These are phyloP conservation scores for Andrena minutula DNA, from an alignment of 2,888 invertebrate species.

Conservation along the genomic window DNA sequence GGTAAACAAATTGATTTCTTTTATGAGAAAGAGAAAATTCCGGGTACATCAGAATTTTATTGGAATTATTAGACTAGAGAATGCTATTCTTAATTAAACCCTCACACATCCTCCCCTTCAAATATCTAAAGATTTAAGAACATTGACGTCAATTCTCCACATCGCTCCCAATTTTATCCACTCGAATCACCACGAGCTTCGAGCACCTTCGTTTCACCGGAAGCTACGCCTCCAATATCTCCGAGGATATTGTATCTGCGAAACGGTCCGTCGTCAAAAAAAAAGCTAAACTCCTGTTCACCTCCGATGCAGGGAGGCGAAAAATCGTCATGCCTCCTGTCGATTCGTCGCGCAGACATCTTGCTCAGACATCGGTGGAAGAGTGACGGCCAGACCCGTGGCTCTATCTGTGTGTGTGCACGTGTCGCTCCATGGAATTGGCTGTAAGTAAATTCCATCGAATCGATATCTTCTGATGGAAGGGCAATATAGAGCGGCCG, in stretches of 20 bases:
- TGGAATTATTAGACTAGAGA: neutral
- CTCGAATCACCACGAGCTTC: too few species aligned
- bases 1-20: neutral
- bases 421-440: constrained; percentile 42
- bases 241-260: too few species aligned
- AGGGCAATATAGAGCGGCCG: constrained; percentile 22
- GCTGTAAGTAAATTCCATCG: constrained; percentile 44
- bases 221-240: too few species aligned
- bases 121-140: too few species aligned
- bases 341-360: neutral
- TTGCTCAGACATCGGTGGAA: neutral
- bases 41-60: neutral
- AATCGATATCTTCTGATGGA: constrained; percentile 39
- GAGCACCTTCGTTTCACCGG: too few species aligned
- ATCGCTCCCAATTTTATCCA: too few species aligned
- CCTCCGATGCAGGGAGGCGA: constrained; percentile 6
- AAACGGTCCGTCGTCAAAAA: too few species aligned
- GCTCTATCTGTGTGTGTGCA: constrained; percentile 29
- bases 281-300: neutral
- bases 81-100: neutral
- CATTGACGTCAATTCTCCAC: too few species aligned
- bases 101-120: too few species aligned
- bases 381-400: constrained; percentile 34
- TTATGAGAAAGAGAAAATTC: neutral
- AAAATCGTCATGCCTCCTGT: neutral